A percentile compares a stretch with the other conserved stretches of the same genome.
Conservation (phyloP, 2,888 invertebrate genomes). For the Tetropium fuscum region DNA sequence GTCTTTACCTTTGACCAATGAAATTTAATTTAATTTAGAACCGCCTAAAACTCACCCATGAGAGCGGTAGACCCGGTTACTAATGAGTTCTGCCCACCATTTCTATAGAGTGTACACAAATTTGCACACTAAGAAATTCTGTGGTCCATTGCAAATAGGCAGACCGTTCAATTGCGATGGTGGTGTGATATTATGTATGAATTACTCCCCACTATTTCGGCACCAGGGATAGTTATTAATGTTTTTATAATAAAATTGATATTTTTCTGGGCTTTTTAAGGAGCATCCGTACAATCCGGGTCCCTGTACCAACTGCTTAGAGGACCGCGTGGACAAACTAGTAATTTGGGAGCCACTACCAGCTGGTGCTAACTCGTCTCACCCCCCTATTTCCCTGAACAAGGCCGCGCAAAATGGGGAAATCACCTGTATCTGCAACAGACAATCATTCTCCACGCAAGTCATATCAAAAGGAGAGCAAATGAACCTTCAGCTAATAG, state of each 20-base stretch:
- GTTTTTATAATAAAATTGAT: too few relatives aligned
- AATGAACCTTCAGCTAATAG: constrained; percentile 83
- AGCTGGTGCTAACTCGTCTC: constrained; percentile 61
- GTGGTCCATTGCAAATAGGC: too few relatives aligned
- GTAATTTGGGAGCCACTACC: constrained; percentile 81
- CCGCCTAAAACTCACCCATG: too few relatives aligned
- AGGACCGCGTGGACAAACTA: constrained; percentile 86
- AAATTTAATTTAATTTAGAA: too few relatives aligned
- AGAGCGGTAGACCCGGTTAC: too few relatives aligned
- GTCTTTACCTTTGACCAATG: too few relatives aligned
- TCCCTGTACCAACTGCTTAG: constrained; percentile 87
- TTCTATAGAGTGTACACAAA: too few relatives aligned
- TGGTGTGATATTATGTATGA: neutral
- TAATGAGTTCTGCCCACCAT: too few relatives aligned
- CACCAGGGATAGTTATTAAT: constrained; percentile 30
- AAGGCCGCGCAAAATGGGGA: constrained; percentile 76
- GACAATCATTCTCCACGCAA: constrained; percentile 71
- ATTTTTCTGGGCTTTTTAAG: too few relatives aligned
- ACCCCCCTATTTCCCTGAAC: constrained; percentile 68
- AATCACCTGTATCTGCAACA: constrained; percentile 81
- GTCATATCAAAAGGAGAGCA: constrained; percentile 85
- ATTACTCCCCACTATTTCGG: neutral
- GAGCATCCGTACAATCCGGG: constrained; percentile 83
- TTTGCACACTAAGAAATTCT: too few relatives aligned
- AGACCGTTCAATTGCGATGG: too few relatives aligned